These are phyloP conservation scores for Theristus sp. DNA, from an alignment of 2,888 invertebrate genomes.

Conservation along the genomic window DNA sequence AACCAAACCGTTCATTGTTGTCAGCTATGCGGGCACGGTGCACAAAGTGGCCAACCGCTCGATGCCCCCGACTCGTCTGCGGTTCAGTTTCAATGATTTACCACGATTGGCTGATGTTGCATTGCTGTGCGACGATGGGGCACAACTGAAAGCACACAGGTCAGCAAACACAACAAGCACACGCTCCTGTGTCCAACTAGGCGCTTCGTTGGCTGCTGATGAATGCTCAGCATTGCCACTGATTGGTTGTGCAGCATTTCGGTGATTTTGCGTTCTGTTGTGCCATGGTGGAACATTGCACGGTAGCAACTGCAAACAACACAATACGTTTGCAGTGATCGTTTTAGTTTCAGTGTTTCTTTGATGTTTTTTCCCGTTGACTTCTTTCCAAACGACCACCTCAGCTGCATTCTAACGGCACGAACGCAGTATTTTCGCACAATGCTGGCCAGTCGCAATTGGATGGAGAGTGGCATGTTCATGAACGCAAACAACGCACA, in stretches of 20 bases:
- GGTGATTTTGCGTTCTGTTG: too few species aligned
- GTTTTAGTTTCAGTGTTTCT: too few species aligned
- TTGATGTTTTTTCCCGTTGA: too few species aligned
- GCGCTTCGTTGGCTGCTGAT: too few species aligned
- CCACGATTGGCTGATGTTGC: constrained; percentile 44
- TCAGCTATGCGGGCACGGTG: not conserved
- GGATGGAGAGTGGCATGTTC: not conserved
- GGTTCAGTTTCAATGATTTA: not conserved
- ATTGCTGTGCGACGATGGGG: constrained; percentile 39
- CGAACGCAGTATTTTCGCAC: not conserved
- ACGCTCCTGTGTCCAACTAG: too few species aligned
- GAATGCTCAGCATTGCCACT: too few species aligned
- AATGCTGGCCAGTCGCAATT: not conserved
- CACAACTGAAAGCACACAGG: not conserved
- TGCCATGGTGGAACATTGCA: too few species aligned
- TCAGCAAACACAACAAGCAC: not conserved
- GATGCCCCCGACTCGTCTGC: constrained; percentile 2
- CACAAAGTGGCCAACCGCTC: not conserved
- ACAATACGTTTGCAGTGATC: too few species aligned
- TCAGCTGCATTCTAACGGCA: not conserved
- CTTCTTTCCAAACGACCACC: too few species aligned
- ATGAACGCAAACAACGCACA: not conserved
- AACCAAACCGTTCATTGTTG: too few species aligned
- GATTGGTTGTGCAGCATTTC: too few species aligned
- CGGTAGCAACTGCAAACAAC: too few species aligned